These are phyloP conservation scores for Pyrrhosoma nymphula DNA, from an alignment of 2,888 invertebrate species.

Conservation along the genomic window DNA sequence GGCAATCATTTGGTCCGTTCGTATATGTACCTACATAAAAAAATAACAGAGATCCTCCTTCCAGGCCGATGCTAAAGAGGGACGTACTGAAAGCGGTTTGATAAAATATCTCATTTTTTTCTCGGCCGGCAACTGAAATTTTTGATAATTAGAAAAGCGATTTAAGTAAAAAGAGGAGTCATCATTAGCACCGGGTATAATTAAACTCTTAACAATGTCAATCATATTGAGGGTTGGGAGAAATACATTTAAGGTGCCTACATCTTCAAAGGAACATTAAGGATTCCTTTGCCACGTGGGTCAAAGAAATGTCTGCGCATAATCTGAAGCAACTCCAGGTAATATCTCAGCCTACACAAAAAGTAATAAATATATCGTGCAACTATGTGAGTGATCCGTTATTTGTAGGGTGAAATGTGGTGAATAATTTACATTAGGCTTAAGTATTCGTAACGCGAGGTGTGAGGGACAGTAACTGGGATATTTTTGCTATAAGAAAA, in stretches of 20 bases:
- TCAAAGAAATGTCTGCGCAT: not conserved
- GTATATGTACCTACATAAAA: not conserved
- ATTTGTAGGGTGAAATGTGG: too few species aligned
- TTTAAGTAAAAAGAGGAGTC: constrained; percentile 45
- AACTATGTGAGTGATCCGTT: too few species aligned
- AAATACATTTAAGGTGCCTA: not conserved
- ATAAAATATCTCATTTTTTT: constrained; percentile 24
- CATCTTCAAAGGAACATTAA: not conserved
- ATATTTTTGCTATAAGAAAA: too few species aligned
- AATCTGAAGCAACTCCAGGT: not conserved
- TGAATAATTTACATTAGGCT: too few species aligned
- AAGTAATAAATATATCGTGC: not conserved
- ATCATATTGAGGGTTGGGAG: not conserved
- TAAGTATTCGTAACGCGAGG: too few species aligned
- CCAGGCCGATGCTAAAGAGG: not conserved
- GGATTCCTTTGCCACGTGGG: not conserved
- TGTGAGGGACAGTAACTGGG: too few species aligned
- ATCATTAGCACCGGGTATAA: not conserved
- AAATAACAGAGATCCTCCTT: not conserved
- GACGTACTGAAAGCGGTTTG: constrained; percentile 31
- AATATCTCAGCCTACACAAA: not conserved
- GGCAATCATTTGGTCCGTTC: constrained; percentile 44
- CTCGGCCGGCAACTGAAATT: constrained; percentile 24
- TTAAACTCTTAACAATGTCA: constrained; percentile 17
- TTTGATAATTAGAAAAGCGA: constrained; percentile 54